Conservation (phyloP, 1,140 invertebrate genomes). For the Anagrus nilaparvatae region DNA sequence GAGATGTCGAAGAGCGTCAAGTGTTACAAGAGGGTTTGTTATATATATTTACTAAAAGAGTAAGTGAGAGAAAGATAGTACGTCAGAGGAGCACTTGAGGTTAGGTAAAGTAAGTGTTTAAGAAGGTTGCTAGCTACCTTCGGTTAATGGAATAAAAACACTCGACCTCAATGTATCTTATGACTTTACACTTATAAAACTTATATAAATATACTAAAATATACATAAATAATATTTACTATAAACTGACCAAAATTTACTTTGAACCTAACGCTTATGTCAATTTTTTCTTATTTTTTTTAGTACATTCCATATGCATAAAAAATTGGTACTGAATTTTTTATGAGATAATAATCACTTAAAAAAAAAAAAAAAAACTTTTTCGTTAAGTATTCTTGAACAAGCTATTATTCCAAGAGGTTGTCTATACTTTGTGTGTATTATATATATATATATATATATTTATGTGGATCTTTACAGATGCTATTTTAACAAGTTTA, state of each 20-base stretch:
- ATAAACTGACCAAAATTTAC: neutral
- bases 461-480: too few relatives aligned
- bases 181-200: conserved; percentile 1
- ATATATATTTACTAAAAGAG: too few relatives aligned
- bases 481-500: too few relatives aligned
- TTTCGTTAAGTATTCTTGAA: too few relatives aligned
- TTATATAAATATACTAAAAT: neutral
- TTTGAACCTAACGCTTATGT: neutral
- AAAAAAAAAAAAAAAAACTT: too few relatives aligned
- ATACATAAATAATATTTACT: conserved; percentile 3
- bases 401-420: too few relatives aligned
- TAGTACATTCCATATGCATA: neutral
- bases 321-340: too few relatives aligned
- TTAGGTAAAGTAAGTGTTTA: conserved; percentile 33
- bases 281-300: neutral
- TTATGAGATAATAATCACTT: too few relatives aligned
- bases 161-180: conserved; percentile 25
- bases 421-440: too few relatives aligned
- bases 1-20: conserved; percentile 26
- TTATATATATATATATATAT: too few relatives aligned
- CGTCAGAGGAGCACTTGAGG: conserved; percentile 16
- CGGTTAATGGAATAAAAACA: conserved; percentile 36
- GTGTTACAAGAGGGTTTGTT: too few relatives aligned
- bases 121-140: conserved; percentile 20
- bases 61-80: conserved; percentile 2